Evolutionary conservation across 2,888 invertebrate species (phyloP).

Genomic region (Ypsolopha scabrella): DNA sequence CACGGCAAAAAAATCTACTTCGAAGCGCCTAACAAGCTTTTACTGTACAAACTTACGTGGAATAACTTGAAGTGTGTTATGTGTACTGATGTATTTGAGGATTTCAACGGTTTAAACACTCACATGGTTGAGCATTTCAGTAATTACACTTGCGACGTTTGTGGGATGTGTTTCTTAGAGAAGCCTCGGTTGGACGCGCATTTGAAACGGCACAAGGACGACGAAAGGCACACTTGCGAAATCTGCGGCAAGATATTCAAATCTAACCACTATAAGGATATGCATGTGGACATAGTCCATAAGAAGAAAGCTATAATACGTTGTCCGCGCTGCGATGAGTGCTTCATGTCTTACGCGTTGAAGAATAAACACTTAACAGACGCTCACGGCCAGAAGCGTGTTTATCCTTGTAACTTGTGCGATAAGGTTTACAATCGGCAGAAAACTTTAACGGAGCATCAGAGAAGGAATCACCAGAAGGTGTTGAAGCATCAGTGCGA

Average conservation of each 20-base stretch:
- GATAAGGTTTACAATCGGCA: conserved; percentile 59
- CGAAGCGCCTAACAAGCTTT: conserved; percentile 53
- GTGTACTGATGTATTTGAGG: conserved; percentile 54
- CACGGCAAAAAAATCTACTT: conserved; percentile 57
- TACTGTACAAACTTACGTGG: conserved; percentile 47
- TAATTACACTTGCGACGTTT: conserved; percentile 54
- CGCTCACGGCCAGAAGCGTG: conserved; percentile 51
- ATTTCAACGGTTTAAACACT: conserved; percentile 50
- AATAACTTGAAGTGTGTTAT: conserved; percentile 54
- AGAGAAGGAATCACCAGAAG: conserved; percentile 52
- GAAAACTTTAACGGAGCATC: conserved; percentile 54
- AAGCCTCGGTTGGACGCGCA: conserved; percentile 60
- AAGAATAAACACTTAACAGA: conserved; percentile 56
- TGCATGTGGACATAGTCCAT: conserved; percentile 59
- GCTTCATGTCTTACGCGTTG: conserved; percentile 56
- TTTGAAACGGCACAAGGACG: conserved; percentile 53
- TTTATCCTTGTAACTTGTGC: conserved; percentile 55
- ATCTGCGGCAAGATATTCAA: conserved; percentile 60
- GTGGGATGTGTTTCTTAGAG: conserved; percentile 59
- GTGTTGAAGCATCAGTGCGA: conserved; percentile 65
- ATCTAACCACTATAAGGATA: conserved; percentile 55
- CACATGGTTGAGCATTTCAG: conserved; percentile 61
- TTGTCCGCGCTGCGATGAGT: conserved; percentile 54
- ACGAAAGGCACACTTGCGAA: conserved; percentile 63
- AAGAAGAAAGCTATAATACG: conserved; percentile 55